Conservation (phyloP, 2,797 vertebrate genomes). For the Orestias chungarensis region DNA sequence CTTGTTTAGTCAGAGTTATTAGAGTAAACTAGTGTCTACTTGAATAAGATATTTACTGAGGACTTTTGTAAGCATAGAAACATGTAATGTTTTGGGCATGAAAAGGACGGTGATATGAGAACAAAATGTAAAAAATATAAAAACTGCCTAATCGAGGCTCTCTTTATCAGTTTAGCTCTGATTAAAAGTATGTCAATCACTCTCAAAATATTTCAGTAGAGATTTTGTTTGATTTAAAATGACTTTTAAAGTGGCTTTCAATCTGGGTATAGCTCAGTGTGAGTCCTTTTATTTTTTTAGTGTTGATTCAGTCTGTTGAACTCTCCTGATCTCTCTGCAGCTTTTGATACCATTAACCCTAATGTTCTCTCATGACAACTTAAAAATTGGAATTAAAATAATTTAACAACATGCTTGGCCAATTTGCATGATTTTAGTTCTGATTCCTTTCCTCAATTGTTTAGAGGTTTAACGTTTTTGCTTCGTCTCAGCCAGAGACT, state of each 20-base stretch:
- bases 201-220: not conserved
- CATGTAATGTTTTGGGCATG: not conserved
- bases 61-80: not conserved
- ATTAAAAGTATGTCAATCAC: not conserved
- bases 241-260: too few relatives aligned
- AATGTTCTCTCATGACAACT: too few relatives aligned
- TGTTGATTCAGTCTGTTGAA: too few relatives aligned
- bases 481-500: not conserved
- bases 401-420: too few relatives aligned
- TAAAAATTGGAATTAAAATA: too few relatives aligned
- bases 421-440: not conserved
- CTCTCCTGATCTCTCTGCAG: too few relatives aligned
- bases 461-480: not conserved
- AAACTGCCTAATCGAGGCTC: not conserved
- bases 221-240: too few relatives aligned
- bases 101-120: not conserved
- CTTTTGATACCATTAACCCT: too few relatives aligned
- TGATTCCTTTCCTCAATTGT: not conserved
- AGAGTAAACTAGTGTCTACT: not conserved
- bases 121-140: not conserved
- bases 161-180: not conserved
- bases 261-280: not conserved
- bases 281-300: too few relatives aligned
- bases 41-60: not conserved
- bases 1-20: not conserved